These are phyloP conservation scores for Brachionus asplanchnoidis DNA, from an alignment of 1,140 invertebrate species.

Conservation along the genomic window DNA sequence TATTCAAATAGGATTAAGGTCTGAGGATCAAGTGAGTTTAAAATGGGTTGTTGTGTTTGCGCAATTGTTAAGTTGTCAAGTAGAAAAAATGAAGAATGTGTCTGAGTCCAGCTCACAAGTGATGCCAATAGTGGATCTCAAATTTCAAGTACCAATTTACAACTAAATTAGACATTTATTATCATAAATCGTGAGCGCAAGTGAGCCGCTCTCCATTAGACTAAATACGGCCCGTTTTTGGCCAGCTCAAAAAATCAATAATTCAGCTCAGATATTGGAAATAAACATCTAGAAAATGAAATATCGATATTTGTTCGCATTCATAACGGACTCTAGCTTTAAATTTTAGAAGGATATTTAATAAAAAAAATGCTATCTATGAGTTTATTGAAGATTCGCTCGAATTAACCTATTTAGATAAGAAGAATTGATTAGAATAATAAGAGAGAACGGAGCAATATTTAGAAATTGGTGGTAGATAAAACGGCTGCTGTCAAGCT, in stretches of 20 bases:
- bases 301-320: not conserved
- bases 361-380: not conserved
- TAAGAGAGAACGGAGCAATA: not conserved
- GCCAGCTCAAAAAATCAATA: constrained; percentile 2
- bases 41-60: not conserved
- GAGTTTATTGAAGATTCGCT: not conserved
- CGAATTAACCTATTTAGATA: constrained; percentile 6
- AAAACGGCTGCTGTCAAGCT: not conserved
- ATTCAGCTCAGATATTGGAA: constrained; percentile 17
- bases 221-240: not conserved
- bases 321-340: not conserved
- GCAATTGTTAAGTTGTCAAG: not conserved
- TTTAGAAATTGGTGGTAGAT: not conserved
- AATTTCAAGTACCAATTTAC: not conserved
- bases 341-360: not conserved
- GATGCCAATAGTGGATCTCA: not conserved
- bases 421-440: not conserved
- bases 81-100: too few species aligned
- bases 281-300: not conserved
- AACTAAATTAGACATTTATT: not conserved
- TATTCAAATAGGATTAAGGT: not conserved
- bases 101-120: not conserved
- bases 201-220: not conserved
- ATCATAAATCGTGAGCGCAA: not conserved
- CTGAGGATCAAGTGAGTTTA: not conserved